A percentile compares a stretch with the other conserved stretches of the same genome.
Conservation (phyloP, 2,888 invertebrate genomes). For the Philereme transversata region DNA sequence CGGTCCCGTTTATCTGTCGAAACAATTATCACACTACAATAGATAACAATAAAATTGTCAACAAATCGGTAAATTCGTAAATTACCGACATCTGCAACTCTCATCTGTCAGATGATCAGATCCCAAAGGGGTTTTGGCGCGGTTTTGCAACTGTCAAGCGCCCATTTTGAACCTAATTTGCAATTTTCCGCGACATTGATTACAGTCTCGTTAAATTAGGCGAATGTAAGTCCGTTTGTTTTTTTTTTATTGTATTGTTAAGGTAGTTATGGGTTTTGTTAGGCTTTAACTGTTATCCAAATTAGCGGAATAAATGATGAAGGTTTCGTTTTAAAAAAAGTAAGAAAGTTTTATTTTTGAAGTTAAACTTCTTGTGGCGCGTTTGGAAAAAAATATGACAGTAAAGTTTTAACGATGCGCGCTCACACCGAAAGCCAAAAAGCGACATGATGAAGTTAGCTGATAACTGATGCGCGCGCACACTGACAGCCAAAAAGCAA, state of each 20-base stretch:
- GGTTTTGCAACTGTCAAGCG: slow-evolving; percentile 68
- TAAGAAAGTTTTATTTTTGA: too few species aligned
- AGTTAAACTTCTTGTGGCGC: too few species aligned
- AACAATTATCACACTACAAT: slow-evolving; percentile 74
- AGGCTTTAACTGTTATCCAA: slow-evolving; percentile 17
- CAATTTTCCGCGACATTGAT: slow-evolving; percentile 79
- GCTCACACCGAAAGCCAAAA: too few species aligned
- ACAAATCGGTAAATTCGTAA: slow-evolving; percentile 66
- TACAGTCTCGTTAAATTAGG: slow-evolving; percentile 71
- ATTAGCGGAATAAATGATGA: slow-evolving; percentile 21
- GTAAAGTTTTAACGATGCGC: too few species aligned
- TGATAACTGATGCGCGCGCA: too few species aligned
- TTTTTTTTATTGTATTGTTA: slow-evolving; percentile 35
- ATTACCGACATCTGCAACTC: slow-evolving; percentile 78
- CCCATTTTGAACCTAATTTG: slow-evolving; percentile 75
- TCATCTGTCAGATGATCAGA: slow-evolving; percentile 64
- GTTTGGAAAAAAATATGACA: too few species aligned
- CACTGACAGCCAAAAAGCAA: too few species aligned
- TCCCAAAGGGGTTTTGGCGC: slow-evolving; percentile 81
- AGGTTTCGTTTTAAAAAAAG: slow-evolving; percentile 9
- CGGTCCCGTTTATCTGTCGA: slow-evolving; percentile 52
- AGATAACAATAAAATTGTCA: slow-evolving; percentile 75
- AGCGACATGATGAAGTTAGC: too few species aligned
- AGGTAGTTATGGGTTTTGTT: slow-evolving; percentile 1
- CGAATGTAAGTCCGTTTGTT: slow-evolving; percentile 53